These are phyloP conservation scores for Eriocheir sinensis DNA, from an alignment of 1,140 invertebrate species.

Conservation along the genomic window DNA sequence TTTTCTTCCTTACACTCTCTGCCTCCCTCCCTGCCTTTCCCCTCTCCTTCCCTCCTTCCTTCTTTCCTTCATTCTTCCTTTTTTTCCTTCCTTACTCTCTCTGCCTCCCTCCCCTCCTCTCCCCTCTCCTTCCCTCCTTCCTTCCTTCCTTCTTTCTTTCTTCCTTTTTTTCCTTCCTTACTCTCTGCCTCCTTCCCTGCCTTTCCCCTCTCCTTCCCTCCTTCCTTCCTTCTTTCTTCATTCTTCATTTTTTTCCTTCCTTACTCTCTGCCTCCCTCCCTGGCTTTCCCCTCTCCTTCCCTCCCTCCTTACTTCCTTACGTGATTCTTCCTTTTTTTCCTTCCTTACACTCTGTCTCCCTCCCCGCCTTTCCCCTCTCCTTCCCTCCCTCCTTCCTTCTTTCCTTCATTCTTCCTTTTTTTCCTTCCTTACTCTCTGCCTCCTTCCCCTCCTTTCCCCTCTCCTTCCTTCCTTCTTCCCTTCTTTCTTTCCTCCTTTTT, in stretches of 20 bases:
- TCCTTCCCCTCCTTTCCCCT: neutral
- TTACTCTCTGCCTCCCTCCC: too few species aligned
- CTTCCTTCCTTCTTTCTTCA: neutral
- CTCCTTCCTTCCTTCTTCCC: neutral
- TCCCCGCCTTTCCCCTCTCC: too few species aligned
- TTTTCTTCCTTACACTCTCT: too few species aligned
- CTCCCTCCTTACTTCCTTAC: neutral
- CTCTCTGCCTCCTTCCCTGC: neutral
- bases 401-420: neutral
- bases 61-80: too few species aligned
- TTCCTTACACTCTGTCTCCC: too few species aligned
- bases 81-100: neutral
- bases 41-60: too few species aligned
- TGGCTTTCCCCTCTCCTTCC: too few species aligned
- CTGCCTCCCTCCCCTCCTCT: neutral
- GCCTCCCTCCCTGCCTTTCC: too few species aligned
- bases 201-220: too few species aligned
- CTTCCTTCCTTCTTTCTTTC: neutral
- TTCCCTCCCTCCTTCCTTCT: neutral
- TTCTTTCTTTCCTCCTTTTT: neutral
- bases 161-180: neutral
- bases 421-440: neutral
- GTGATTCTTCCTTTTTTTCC: neutral
- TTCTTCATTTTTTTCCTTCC: neutral
- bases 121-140: neutral